Evolutionary conservation across 2,888 invertebrate genomes (phyloP).

Genomic region (Acronicta alni): DNA sequence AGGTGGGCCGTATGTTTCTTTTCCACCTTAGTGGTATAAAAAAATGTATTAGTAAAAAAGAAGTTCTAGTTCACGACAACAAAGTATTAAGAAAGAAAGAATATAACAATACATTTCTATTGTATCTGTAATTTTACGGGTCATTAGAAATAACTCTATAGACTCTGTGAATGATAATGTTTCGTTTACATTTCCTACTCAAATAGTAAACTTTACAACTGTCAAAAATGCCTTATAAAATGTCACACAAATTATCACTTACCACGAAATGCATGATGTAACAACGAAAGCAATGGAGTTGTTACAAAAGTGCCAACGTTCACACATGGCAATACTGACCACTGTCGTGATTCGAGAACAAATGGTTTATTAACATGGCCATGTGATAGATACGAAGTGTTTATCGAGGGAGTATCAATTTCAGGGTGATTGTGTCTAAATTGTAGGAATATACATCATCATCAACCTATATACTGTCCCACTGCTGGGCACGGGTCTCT

Average conservation of each 20-base stretch:
- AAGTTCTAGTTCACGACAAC: no score
- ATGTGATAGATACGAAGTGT: conserved; percentile 39
- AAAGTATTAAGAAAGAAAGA: not conserved
- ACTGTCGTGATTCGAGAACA: conserved; percentile 36
- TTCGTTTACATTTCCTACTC: not conserved
- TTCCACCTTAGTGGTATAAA: no score
- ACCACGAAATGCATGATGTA: conserved; percentile 46
- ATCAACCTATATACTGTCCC: no score
- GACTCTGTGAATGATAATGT: no score
- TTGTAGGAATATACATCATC: no score
- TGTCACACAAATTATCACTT: conserved; percentile 47
- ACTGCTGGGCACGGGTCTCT: no score
- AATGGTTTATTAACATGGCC: conserved; percentile 37
- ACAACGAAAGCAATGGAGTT: conserved; percentile 34
- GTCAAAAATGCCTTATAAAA: conserved; percentile 15
- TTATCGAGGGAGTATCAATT: conserved; percentile 34
- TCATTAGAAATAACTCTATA: no score
- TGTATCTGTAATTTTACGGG: no score
- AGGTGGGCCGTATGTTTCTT: no score
- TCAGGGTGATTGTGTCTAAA: conserved; percentile 9
- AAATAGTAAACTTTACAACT: not conserved
- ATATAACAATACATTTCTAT: no score
- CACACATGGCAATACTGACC: conserved; percentile 27
- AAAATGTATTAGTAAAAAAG: no score
- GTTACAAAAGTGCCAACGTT: conserved; percentile 46